Percentiles rank a stretch among this genome's conserved stretches.
Evolutionary conservation across 1,140 invertebrate species (phyloP).

Genomic region (Chironomus striatipennis): DNA sequence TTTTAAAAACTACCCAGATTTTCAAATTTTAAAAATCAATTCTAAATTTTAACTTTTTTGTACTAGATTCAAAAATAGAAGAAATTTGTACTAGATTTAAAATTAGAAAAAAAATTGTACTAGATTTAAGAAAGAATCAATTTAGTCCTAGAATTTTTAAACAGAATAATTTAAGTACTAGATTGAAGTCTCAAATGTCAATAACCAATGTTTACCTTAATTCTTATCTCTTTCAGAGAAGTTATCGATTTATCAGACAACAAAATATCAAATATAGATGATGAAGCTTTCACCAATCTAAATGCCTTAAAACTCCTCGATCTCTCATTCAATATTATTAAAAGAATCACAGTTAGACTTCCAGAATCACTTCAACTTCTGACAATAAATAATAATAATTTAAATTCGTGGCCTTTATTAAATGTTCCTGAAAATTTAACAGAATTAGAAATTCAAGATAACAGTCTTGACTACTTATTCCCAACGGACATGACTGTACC

Average conservation of each 20-base stretch:
- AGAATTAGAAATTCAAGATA: constrained; percentile 23
- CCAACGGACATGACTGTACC: background rate
- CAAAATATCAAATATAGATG: background rate
- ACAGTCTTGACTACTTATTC: constrained; percentile 14
- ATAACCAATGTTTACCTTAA: background rate
- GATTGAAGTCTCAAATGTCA: background rate
- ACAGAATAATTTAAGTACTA: no score
- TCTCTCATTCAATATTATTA: constrained; percentile 19
- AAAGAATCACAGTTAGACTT: background rate
- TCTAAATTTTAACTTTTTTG: no score
- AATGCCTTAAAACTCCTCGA: background rate
- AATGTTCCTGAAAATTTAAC: background rate
- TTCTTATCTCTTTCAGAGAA: constrained; percentile 9
- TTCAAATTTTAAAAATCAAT: no score
- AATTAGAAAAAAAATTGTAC: no score
- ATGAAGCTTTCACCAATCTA: background rate
- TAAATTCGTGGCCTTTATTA: background rate
- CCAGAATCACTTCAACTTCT: constrained; percentile 8
- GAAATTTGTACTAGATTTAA: no score
- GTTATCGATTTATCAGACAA: constrained; percentile 1
- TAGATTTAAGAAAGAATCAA: no score
- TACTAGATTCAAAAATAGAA: no score
- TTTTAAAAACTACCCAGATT: no score
- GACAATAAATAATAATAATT: background rate
- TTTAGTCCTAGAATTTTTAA: no score